Evolutionary conservation across 2,113 vertebrate genomes (phyloP), one percentile per base, ranked within the genome.

Genomic region (Rhea americana): DNA sequence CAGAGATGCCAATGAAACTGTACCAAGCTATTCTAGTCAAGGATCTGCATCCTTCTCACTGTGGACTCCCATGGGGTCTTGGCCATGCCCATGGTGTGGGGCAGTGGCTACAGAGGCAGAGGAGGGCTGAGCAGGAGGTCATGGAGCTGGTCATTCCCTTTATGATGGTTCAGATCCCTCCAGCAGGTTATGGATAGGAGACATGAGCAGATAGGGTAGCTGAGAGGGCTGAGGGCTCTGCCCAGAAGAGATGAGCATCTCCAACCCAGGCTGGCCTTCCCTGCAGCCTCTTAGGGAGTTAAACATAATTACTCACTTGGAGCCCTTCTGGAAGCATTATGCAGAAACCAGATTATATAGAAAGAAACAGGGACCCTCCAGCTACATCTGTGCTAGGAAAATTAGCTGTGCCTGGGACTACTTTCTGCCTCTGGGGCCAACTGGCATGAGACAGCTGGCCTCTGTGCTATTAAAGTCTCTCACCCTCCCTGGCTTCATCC

Each of bases 21-120:
- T 5, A 4, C 4, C 0, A 0, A 63, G 28, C 24, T 68, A 3
- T 32, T 28, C 20, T 9, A 5, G 5, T 7, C 28, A 15, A 56
- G 18, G 58, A 63, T 7, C 17, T 59, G 6, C 45, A 15, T 8
- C 28, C 58, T 13, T 48, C 20, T 61, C 20, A 11, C 15, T 2
- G 0, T n/a, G 30, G 28, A 11, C 16, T 66, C 56, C 58, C 30
- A 14, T 0, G 0, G 13, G 2, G 6, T 53, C 41, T 90, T 70
- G 21, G 24, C 53, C 32, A 30, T 0, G 0, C 20, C 8, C 4
- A 4, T 9, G 21, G 15, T 32, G 19, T 41, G 47, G 19, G 21
- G 25, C 50, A 37, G 62, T 11, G 21, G 17, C 19, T 30, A 15
- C 32, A 41, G 45, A 45, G 20, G n/a, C 58, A 48, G 51, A 35